phyloP scores from a whole-genome alignment of 2,113 vertebrate species.

The Gadus chalcogrammus region DNA sequence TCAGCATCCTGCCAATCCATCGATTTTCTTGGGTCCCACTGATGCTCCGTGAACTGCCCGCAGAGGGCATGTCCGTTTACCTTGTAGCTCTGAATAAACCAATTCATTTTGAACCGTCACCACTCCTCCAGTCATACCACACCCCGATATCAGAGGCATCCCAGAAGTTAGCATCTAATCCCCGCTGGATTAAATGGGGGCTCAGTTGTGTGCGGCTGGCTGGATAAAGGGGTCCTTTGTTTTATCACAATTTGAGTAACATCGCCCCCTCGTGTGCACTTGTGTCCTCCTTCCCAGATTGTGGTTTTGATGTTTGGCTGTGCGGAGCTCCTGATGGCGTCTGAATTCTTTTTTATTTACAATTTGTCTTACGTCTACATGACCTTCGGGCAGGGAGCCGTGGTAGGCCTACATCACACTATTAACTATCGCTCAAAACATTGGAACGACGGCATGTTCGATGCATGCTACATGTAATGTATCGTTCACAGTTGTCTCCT shows the following conservation, averaged over 20 bases:
- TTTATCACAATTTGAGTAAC: too few relatives aligned
- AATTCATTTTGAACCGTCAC: too few relatives aligned
- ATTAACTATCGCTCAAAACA: background rate
- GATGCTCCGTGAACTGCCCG: too few relatives aligned
- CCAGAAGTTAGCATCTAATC: background rate
- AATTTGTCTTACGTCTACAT: conserved; percentile 10
- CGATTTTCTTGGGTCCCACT: too few relatives aligned
- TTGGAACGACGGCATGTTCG: too few relatives aligned
- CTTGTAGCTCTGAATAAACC: too few relatives aligned
- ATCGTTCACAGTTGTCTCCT: background rate
- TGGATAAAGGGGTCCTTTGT: too few relatives aligned
- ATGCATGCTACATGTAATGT: background rate
- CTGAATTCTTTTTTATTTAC: conserved; percentile 1
- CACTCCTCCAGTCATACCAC: background rate
- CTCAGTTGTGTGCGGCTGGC: background rate
- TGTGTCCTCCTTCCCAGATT: conserved; percentile 31
- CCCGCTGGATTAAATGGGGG: background rate
- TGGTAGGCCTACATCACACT: conserved; percentile 39
- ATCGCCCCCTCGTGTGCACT: too few relatives aligned
- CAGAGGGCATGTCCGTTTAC: too few relatives aligned
- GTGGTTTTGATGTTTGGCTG: conserved; percentile 54
- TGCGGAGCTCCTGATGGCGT: conserved; percentile 55
- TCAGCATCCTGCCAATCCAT: too few relatives aligned
- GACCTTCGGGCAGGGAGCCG: conserved; percentile 54
- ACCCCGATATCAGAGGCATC: background rate